These are phyloP conservation scores for Harpagifer antarcticus DNA, from an alignment of 2,797 vertebrate species.

Conservation along the genomic window DNA sequence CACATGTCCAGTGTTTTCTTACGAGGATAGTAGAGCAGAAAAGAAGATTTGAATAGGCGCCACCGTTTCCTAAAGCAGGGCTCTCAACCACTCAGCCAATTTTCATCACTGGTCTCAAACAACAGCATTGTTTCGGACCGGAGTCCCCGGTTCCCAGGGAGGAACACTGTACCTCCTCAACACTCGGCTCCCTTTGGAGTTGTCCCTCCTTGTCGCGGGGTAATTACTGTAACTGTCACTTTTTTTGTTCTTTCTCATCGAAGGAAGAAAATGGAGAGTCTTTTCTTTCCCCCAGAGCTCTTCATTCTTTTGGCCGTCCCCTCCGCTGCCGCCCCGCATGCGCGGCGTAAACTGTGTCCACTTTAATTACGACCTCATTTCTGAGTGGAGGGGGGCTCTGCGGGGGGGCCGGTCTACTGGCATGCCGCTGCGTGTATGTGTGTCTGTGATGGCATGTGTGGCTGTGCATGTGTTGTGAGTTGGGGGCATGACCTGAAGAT, in stretches of 20 bases:
- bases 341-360: conserved; percentile 81
- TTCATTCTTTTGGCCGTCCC: conserved; percentile 64
- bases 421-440: conserved; percentile 47
- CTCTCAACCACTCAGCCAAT: conserved; percentile 75
- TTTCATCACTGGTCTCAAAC: conserved; percentile 79
- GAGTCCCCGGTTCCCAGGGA: conserved; percentile 81
- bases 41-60: conserved; percentile 75
- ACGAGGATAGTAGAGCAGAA: conserved; percentile 72
- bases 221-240: conserved; percentile 89
- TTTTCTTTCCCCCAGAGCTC: conserved; percentile 64
- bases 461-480: conserved; percentile 44
- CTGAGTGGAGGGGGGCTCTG: conserved; percentile 64
- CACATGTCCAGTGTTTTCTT: conserved; percentile 73
- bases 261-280: conserved; percentile 85
- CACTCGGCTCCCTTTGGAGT: conserved; percentile 78
- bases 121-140: conserved; percentile 79
- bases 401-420: conserved; percentile 59
- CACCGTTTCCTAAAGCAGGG: conserved; percentile 68
- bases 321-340: conserved; percentile 61
- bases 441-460: conserved; percentile 38
- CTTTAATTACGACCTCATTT: conserved; percentile 87
- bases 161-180: conserved; percentile 82
- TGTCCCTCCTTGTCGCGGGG: conserved; percentile 77
- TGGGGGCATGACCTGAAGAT: conserved; percentile 70
- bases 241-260: conserved; percentile 87